Percentiles rank a stretch among this genome's conserved stretches.
phyloP scores from a whole-genome alignment of 2,113 vertebrate species.

The Setophaga petechia region DNA sequence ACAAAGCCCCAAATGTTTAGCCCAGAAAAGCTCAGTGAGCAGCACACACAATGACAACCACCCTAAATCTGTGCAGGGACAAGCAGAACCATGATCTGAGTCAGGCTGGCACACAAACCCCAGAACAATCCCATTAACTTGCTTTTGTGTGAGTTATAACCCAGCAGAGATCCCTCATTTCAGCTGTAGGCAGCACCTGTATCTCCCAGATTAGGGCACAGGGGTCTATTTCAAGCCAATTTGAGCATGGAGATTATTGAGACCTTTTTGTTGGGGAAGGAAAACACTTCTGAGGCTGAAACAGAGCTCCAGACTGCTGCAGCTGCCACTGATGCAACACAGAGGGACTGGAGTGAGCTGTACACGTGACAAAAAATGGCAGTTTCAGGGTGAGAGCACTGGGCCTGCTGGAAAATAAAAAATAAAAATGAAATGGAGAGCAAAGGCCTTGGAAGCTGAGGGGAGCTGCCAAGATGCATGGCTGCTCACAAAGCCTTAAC shows the following conservation, averaged over 20 bases:
- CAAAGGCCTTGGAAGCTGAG: conserved; percentile 13
- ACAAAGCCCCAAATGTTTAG: not conserved
- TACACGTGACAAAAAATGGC: not conserved
- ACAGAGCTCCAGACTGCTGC: not conserved
- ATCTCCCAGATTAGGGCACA: not conserved
- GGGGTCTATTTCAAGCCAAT: not conserved
- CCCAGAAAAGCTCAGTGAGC: not conserved
- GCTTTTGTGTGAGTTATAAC: not conserved
- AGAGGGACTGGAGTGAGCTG: not conserved
- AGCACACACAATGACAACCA: not conserved
- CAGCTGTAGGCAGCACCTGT: not conserved
- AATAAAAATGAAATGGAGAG: conserved; percentile 20
- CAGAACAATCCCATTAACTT: not conserved
- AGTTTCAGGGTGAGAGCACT: not conserved
- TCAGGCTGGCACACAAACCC: not conserved
- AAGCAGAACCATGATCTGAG: not conserved
- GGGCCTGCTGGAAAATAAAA: not conserved
- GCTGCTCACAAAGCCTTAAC: conserved; percentile 26
- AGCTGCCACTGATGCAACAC: not conserved
- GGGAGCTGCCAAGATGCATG: not conserved
- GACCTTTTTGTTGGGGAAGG: not conserved
- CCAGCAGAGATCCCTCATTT: not conserved
- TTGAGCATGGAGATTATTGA: not conserved
- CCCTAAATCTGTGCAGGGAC: not conserved
- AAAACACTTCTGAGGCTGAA: not conserved